Evolutionary conservation across 2,797 vertebrate genomes (phyloP), one percentile per base, ranked within the genome.

Genomic region (Alfaro cultratus): DNA sequence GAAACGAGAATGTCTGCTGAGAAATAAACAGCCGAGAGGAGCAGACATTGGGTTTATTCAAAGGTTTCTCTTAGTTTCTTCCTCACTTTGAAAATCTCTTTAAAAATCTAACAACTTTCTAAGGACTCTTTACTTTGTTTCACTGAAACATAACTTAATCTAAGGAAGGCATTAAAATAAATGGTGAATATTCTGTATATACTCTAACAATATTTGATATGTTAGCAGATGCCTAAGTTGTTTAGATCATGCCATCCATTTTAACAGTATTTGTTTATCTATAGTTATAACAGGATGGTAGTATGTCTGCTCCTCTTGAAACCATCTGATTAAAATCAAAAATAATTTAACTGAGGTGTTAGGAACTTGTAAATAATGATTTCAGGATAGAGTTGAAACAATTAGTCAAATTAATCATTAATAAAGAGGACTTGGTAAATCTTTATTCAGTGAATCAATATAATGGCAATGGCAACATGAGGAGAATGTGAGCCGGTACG

Each of bases 391-490:
- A 53, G 6, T 53, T 53, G 9, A 53, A 53, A 53, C 8, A 4
- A 53, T 53, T 53, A 11, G 51, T 53, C 23, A 2, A 26, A 53
- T 53, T 26, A 26, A 10, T 53, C 3, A 9, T 53, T 26, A 53
- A 26, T 23, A 51, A 53, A 26, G 23, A 53, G 13, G 70, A 71
- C 41, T 53, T 75, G 74, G 82, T 45, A 79, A 87, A 84, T 76
- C 80, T 83, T 39, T 87, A 82, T 76, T 84, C 83, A 51, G 62
- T 74, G 64, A 82, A 85, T 81, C 70, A 67, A 74, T 83, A 80
- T 67, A 53, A 53, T 0, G 8, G 51, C 46, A 80, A 60, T 77
- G 55, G 67, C 26, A 29, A 41, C 51, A 78, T 51, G 6, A 55
- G 73, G 15, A 13, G 75, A 80, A 55, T 73, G 46, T 43, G 16